Conservation (phyloP, 1,140 invertebrate genomes). For the Drosophila melanogaster region Release_6_plus_ISO1_MT NC_004354.4:13441001-13441500, state of each 20-base stretch:
- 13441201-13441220: background rate
- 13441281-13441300: too few relatives aligned
- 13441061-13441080: background rate
- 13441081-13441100: conserved; percentile 1
- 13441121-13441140: conserved; percentile 5
- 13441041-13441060: conserved; percentile 6
- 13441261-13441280: too few relatives aligned
- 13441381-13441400: conserved; percentile 6
- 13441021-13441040: background rate
- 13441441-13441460: background rate
- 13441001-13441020: conserved; percentile 6
- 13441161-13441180: background rate
- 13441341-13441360: background rate
- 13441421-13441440: background rate
- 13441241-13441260: too few relatives aligned
- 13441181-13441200: background rate
- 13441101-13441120: conserved; percentile 1
- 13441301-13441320: too few relatives aligned
- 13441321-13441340: too few relatives aligned
- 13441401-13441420: background rate
- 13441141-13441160: background rate
- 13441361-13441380: background rate
- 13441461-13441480: conserved; percentile 29
- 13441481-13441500: conserved; percentile 6
- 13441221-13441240: too few relatives aligned